Percentiles rank a stretch among this genome's conserved stretches.
Evolutionary conservation across 53 echinoderm and acorn worm genomes (phyloP).

Genomic region (Paracentrotus lividus): DNA sequence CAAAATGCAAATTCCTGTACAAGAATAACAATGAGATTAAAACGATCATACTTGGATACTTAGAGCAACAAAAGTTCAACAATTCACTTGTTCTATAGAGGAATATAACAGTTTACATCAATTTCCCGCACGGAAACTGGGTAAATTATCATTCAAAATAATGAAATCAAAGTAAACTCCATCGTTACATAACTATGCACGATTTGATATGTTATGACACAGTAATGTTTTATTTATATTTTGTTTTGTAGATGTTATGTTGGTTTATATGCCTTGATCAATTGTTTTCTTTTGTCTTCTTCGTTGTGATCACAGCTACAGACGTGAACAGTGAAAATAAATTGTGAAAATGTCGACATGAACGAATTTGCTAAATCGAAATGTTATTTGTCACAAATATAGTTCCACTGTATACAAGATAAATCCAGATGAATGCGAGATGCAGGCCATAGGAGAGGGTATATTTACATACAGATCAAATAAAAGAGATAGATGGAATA

Average conservation of each 20-base stretch:
- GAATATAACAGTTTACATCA: neutral
- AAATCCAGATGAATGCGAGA: neutral
- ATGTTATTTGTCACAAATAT: neutral
- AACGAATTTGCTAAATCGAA: neutral
- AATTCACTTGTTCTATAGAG: neutral
- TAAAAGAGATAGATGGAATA: neutral
- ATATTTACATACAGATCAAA: neutral
- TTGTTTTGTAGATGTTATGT: neutral
- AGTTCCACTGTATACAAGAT: neutral
- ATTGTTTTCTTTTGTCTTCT: neutral
- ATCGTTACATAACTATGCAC: neutral
- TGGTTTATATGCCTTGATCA: neutral
- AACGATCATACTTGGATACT: neutral
- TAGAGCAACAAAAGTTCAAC: neutral
- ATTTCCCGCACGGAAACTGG: neutral
- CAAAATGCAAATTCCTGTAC: neutral
- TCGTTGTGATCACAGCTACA: neutral
- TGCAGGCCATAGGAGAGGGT: neutral
- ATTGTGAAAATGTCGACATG: constrained; percentile 63
- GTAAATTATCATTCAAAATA: neutral
- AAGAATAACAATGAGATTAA: too few species aligned
- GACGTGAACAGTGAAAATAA: neutral
- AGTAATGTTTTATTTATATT: constrained; percentile 5
- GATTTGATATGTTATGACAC: neutral
- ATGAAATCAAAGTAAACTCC: neutral